A percentile compares a stretch with the other conserved stretches of the same genome.
Evolutionary conservation across 2,888 invertebrate genomes (phyloP).

Genomic region (Ditylenchus weischeri): DNA sequence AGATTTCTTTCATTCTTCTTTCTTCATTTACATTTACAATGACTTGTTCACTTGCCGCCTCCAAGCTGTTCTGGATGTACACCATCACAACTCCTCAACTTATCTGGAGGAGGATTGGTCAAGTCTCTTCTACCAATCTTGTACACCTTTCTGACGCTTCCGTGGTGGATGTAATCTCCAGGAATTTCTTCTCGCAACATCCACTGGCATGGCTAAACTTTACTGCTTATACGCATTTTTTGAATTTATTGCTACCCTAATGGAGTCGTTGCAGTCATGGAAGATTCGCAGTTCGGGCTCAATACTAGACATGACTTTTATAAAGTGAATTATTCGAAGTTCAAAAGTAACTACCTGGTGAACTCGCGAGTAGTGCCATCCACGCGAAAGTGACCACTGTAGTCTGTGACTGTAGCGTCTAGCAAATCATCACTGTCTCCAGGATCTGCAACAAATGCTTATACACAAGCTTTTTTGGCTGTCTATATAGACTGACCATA

Average conservation of each 20-base stretch:
- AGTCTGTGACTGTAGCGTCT: slow-evolving; percentile 16
- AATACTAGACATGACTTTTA: background rate
- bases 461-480: background rate
- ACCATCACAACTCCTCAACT: slow-evolving; percentile 13
- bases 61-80: background rate
- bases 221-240: background rate
- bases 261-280: slow-evolving; percentile 16
- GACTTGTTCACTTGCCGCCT: background rate
- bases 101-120: slow-evolving; percentile 5
- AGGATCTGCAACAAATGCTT: slow-evolving; percentile 2
- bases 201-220: slow-evolving; percentile 16
- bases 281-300: slow-evolving; percentile 18
- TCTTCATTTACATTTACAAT: too few relatives aligned
- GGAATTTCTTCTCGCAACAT: slow-evolving; percentile 11
- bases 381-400: slow-evolving; percentile 9
- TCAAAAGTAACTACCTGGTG: too few relatives aligned
- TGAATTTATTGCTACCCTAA: slow-evolving; percentile 6
- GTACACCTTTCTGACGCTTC: slow-evolving; percentile 13
- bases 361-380: slow-evolving; percentile 17
- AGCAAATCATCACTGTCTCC: slow-evolving; percentile 16
- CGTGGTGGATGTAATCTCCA: slow-evolving; percentile 14
- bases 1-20: too few relatives aligned
- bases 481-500: too few relatives aligned
- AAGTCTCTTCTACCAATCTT: slow-evolving; percentile 11
- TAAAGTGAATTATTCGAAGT: too few relatives aligned